Evolutionary conservation across 2,888 invertebrate species (phyloP), one percentile per base, ranked within the genome.

Genomic region (Drosophila diplacantha): DNA sequence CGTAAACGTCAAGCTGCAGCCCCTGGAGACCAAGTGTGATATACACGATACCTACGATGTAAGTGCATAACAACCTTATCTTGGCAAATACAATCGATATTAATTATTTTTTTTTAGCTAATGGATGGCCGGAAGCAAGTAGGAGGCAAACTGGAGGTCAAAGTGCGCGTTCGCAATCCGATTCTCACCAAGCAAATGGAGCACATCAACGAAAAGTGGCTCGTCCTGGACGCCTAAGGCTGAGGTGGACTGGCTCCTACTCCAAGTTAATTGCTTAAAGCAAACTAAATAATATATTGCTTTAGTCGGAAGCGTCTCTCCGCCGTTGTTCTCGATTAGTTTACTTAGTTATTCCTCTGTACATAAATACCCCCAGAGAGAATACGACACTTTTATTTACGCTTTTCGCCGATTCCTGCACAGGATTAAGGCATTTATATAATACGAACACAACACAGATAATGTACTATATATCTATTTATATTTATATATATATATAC

Each of bases 41-140:
- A 87, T 98, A 58, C 98, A 99, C 86, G 97, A 98, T 67, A 93
- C 96, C 1, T 96, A 93, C 87, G 96, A 97, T 89, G 97, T 97
- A 89, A 93, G 95, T 92, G 14, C 8, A 14, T 12, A 12, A 1
- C 7, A 11, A 3, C 5, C 5, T 18, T 9, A 31, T 9, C 44
- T 18, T 31, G 14, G 3, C 3, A 3, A 29, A 14, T 3, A 0
- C 3, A 1, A 5, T 3, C 1, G 14, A 43, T 22, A 24, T 7
- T 18, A 31, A 37, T 14, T 12, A 3, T 14, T 29, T 0, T 22
- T 29, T 5, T 6, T 9, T 87, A 97, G 96, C 85, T 98, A 54
- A 93, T 96, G 92, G 97, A 98, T 72, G 97, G 97, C 0, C 91
- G 97, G 24, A 94, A 95, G 76, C 90, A 94, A 14, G 92, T 94